Percentiles rank a stretch among this genome's conserved stretches.
Evolutionary conservation across 2,113 vertebrate genomes (phyloP).

Genomic region (Coryphaenoides rupestris): DNA sequence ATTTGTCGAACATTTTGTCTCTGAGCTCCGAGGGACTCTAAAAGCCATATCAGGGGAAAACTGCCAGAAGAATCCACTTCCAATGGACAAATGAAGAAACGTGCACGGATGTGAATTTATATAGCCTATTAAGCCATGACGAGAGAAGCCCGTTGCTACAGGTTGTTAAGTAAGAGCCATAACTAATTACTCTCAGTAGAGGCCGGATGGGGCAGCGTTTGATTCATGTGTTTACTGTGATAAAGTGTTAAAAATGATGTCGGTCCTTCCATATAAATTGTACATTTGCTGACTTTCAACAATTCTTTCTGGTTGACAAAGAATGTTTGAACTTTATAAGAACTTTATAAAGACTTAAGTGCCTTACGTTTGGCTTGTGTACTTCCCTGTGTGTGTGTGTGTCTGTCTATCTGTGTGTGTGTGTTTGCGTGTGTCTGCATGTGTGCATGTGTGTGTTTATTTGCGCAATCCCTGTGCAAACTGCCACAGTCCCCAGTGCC

Average conservation of each 20-base stretch:
- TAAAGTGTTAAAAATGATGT: slow-evolving; percentile 13
- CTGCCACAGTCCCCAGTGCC: not conserved
- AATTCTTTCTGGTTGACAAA: slow-evolving; percentile 22
- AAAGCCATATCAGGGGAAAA: slow-evolving; percentile 54
- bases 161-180: slow-evolving; percentile 41
- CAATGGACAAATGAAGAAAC: slow-evolving; percentile 20
- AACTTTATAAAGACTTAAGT: slow-evolving; percentile 57
- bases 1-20: slow-evolving; percentile 34
- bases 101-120: slow-evolving; percentile 22
- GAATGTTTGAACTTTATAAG: slow-evolving; percentile 48
- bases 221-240: slow-evolving; percentile 57
- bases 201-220: slow-evolving; percentile 28
- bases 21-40: slow-evolving; percentile 34
- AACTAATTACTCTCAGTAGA: slow-evolving; percentile 27
- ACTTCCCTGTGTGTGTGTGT: slow-evolving; percentile 20
- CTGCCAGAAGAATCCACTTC: slow-evolving; percentile 35
- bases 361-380: slow-evolving; percentile 44
- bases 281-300: slow-evolving; percentile 37
- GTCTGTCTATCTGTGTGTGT: slow-evolving; percentile 3
- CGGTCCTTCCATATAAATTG: slow-evolving; percentile 34
- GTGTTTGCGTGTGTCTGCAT: not conserved
- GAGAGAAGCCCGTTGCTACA: not conserved
- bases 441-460: not conserved
- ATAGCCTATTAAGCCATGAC: slow-evolving; percentile 13
- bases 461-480: not conserved